Conservation (phyloP, 2,113 vertebrate genomes). For the Acinonyx jubatus region DNA sequence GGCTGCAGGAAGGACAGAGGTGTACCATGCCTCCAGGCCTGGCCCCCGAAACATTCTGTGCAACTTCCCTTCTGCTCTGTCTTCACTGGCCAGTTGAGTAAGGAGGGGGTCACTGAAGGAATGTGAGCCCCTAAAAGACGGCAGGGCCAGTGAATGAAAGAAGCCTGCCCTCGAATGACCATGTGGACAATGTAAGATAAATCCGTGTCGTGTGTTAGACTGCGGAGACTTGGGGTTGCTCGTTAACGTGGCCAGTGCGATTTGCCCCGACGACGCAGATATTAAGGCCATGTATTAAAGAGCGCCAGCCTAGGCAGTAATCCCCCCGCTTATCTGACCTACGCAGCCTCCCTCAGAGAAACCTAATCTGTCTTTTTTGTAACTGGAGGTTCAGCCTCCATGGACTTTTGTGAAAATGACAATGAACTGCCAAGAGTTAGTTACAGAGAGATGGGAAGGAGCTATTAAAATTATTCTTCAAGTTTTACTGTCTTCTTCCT, state of each 20-base stretch:
- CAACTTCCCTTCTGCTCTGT: not conserved
- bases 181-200: not conserved
- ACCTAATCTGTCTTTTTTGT: not conserved
- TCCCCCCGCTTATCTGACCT: not conserved
- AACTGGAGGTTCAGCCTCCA: not conserved
- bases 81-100: not conserved
- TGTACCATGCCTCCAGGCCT: not conserved
- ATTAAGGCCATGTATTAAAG: not conserved
- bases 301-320: not conserved
- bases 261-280: rapidly evolving
- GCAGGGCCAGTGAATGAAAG: not conserved
- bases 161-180: rapidly evolving
- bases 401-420: not conserved
- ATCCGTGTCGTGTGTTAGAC: not conserved
- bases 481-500: not conserved
- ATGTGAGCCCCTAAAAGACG: not conserved
- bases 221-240: not conserved
- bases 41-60: not conserved
- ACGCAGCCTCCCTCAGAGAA: not conserved
- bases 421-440: not conserved
- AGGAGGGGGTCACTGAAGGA: not conserved
- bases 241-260: not conserved
- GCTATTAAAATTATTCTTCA: not conserved
- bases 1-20: rapidly evolving
- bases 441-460: rapidly evolving